Base-by-base conservation (phyloP, 2,797 vertebrate species). In the Halcyon smyrnensis region DNA sequence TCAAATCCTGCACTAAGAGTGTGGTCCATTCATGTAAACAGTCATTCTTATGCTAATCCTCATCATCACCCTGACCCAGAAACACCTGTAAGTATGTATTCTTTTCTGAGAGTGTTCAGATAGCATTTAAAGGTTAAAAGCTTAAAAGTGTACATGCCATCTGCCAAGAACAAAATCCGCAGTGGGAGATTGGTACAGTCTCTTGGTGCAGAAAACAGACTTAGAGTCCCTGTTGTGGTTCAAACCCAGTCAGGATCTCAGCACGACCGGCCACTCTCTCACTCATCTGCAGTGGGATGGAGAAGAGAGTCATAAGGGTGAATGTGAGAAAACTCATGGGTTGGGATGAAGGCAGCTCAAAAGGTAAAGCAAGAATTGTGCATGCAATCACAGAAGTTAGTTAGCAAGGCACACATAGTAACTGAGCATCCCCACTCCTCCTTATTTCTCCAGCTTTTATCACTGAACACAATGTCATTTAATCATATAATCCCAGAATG, bases 171-270 rank as follows among this genome's bases (percentile, higher is more conserved):
- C 5, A 46, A 73, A 60, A 59, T 9, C 45, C 53, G 17, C 34
- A 50, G 8, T 54, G 18, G 4, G 18, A 74, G 2, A 43, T 20
- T 63, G 15, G 8, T 36, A 63, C 8, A 15, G 15, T 32, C 12
- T 37, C 21, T 65, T 79, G 25, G 21, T 54, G 54, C 54, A 41
- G 54, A 80, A 67, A 18, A 59, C 18, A 32, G 5, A 21, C 23
- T 46, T 1, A 1, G 6, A 71, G 5, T 21, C 12, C 10, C 27
- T 43, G 18, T 16, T 1, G 1, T 43, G 18, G 8, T 77, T 63
- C 56, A 48, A 5, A 7, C 9, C 25, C 4, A 4, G 12, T 4
- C 41, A 56, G 3, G 15, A 67, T 34, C 46, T 60, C n/a, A 67
- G 23, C 13, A 28, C n/a, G 11, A 34, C 12, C 24, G 45, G 15